Percentiles rank a stretch among this genome's conserved stretches.
Conservation (phyloP, 2,113 vertebrate species). For the Tachysurus vachellii region DNA sequence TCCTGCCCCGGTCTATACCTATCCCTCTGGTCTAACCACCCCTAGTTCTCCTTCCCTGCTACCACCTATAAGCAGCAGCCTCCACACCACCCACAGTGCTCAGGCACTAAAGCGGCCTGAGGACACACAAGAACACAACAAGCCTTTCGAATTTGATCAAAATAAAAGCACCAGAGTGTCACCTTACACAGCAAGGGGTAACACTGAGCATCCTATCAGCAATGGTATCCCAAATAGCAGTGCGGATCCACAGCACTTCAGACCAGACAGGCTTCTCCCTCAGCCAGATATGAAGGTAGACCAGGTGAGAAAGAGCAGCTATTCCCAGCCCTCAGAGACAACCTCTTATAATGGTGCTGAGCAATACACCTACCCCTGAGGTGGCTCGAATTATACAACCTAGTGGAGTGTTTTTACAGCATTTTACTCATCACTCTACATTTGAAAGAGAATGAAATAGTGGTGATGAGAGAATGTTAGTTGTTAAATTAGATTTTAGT, state of each 20-base stretch:
- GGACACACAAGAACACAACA: conserved; percentile 80
- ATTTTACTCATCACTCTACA: neutral
- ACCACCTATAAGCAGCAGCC: conserved; percentile 71
- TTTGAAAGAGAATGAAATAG: neutral
- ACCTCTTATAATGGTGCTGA: conserved; percentile 70
- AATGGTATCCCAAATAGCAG: conserved; percentile 74
- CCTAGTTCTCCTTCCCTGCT: conserved; percentile 82
- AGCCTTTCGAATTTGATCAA: conserved; percentile 84
- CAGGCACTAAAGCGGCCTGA: conserved; percentile 47
- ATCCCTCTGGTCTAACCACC: conserved; percentile 70
- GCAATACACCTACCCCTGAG: conserved; percentile 70
- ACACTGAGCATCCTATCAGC: conserved; percentile 68
- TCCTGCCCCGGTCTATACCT: conserved; percentile 73
- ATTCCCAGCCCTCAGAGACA: conserved; percentile 71
- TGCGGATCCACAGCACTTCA: conserved; percentile 73
- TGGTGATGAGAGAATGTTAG: neutral
- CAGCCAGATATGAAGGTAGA: conserved; percentile 58
- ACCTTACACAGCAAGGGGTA: conserved; percentile 68
- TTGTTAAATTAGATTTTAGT: neutral
- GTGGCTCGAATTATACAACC: neutral
- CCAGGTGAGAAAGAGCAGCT: conserved; percentile 31
- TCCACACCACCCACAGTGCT: conserved; percentile 65
- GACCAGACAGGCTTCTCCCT: conserved; percentile 68
- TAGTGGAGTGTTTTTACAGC: neutral
- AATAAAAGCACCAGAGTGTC: conserved; percentile 68